Conservation (phyloP, 2,888 invertebrate species). For the Eristalinus sepulchralis region DNA sequence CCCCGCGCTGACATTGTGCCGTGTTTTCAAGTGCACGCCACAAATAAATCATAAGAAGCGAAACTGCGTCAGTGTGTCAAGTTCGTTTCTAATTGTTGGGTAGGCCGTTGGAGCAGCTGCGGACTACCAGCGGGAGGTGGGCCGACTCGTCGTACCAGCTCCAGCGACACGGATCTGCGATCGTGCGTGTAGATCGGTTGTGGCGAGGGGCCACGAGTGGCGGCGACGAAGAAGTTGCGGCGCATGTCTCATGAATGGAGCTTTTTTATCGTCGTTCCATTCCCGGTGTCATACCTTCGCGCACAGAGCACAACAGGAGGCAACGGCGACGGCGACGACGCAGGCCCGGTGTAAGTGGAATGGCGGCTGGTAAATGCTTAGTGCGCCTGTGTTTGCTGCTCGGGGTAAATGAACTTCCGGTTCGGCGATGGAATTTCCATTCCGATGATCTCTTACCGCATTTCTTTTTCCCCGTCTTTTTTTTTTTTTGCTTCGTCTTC, state of each 20-base stretch:
- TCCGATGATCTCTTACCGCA: constrained; percentile 64
- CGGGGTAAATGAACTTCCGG: constrained; percentile 71
- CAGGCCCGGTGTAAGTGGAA: not conserved
- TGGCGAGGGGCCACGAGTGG: not conserved
- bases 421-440: constrained; percentile 69
- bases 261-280: constrained; percentile 18
- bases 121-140: not conserved
- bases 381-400: constrained; percentile 41
- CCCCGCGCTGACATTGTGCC: constrained; percentile 50
- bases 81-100: constrained; percentile 75
- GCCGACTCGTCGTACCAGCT: constrained; percentile 24
- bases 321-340: not conserved
- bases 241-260: constrained; percentile 65
- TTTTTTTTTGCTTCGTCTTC: not conserved
- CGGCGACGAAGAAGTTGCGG: constrained; percentile 1
- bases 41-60: constrained; percentile 69
- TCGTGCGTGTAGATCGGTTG: constrained; percentile 42
- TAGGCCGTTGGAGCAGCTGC: constrained; percentile 41
- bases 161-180: constrained; percentile 59
- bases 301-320: constrained; percentile 12
- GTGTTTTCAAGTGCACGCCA: constrained; percentile 69
- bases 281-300: constrained; percentile 15
- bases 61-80: constrained; percentile 79
- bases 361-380: not conserved
- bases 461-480: constrained; percentile 22